A percentile compares a stretch with the other conserved stretches of the same genome.
Conservation (phyloP, 2,797 vertebrate species). For the Phoxinus dragarum region DNA sequence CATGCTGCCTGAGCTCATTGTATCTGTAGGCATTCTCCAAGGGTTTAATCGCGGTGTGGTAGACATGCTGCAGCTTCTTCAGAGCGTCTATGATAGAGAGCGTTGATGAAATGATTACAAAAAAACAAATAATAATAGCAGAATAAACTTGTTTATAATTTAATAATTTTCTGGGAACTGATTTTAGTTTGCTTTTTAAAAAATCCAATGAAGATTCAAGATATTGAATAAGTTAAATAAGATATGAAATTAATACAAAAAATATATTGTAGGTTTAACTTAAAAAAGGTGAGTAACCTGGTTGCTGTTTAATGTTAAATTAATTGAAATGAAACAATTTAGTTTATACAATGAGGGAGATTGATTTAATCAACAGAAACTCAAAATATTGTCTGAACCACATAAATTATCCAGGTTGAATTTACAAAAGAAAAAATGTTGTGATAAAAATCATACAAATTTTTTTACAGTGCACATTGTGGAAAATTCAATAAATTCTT, state of each 20-base stretch:
- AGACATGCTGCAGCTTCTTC: slow-evolving; percentile 90
- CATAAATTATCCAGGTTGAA: too few relatives aligned
- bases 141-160: neutral
- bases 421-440: too few relatives aligned
- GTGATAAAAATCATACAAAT: too few relatives aligned
- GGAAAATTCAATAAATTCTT: neutral
- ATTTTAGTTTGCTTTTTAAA: neutral
- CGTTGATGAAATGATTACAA: neutral
- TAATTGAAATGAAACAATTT: too few relatives aligned
- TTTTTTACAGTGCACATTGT: neutral
- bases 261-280: too few relatives aligned
- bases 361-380: too few relatives aligned
- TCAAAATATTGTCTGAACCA: too few relatives aligned
- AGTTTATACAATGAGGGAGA: too few relatives aligned
- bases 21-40: slow-evolving; percentile 94
- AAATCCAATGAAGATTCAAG: neutral
- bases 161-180: neutral
- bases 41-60: slow-evolving; percentile 92
- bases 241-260: neutral
- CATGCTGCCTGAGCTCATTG: slow-evolving; percentile 93
- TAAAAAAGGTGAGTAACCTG: too few relatives aligned
- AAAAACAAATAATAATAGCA: neutral
- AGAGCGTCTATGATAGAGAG: slow-evolving; percentile 79
- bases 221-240: neutral
- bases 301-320: too few relatives aligned